Evolutionary conservation across 2,797 vertebrate genomes (phyloP).

Genomic region (Esox masquinongy): DNA sequence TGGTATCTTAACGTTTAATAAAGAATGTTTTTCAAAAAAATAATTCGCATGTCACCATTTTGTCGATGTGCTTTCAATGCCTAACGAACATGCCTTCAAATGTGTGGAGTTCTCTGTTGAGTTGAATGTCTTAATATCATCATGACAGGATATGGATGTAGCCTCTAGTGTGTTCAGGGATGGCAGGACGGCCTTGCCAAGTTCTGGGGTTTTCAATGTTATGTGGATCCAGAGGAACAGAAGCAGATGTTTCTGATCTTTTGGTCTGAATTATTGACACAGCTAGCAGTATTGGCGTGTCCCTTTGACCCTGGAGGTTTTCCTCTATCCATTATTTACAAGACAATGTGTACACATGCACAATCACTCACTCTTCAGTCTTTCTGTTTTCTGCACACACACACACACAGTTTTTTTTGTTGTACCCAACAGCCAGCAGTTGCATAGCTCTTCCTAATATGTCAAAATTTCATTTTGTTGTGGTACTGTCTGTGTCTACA

Average conservation of each 20-base stretch:
- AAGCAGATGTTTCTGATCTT: conserved; percentile 34
- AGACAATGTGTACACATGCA: neutral
- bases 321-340: conserved; percentile 28
- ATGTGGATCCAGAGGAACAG: conserved; percentile 25
- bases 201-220: conserved; percentile 14
- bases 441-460: too few relatives aligned
- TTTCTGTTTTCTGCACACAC: conserved; percentile 7
- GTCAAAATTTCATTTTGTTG: too few relatives aligned
- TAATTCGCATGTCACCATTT: neutral
- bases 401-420: neutral
- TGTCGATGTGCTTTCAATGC: neutral
- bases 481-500: neutral
- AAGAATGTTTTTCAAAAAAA: conserved; percentile 27
- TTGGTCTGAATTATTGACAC: conserved; percentile 35
- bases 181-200: conserved; percentile 7
- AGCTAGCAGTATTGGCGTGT: neutral
- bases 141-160: neutral
- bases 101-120: neutral
- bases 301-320: neutral
- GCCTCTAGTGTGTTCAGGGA: neutral
- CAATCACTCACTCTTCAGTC: neutral
- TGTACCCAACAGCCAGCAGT: too few relatives aligned
- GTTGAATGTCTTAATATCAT: neutral
- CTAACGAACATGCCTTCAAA: neutral
- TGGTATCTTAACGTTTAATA: conserved; percentile 60